A percentile compares a stretch with the other conserved stretches of the same genome.
These are phyloP conservation scores for Ophioninae sp. DNA, from an alignment of 2,888 invertebrate genomes.

Conservation along the genomic window DNA sequence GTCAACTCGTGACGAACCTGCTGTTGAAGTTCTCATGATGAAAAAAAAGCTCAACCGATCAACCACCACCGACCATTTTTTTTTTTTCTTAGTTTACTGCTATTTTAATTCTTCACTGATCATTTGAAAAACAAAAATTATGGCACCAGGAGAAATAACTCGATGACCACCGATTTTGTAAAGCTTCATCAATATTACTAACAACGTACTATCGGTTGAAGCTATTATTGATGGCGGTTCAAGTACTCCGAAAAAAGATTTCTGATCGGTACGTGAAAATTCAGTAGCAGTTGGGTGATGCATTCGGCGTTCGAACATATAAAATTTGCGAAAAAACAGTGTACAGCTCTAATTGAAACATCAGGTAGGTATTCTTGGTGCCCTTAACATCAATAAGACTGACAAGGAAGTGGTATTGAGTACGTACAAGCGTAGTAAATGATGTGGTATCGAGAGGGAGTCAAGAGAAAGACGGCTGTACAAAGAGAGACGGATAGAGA, in stretches of 20 bases:
- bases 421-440: conserved; percentile 12
- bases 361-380: conserved; percentile 23
- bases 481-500: conserved; percentile 35
- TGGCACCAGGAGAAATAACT: neutral
- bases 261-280: neutral
- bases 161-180: too few relatives aligned
- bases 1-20: conserved; percentile 67
- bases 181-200: too few relatives aligned
- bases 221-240: too few relatives aligned
- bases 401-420: conserved; percentile 16
- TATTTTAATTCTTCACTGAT: neutral
- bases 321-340: neutral
- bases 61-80: neutral
- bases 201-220: too few relatives aligned
- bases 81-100: neutral
- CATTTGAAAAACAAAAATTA: neutral
- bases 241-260: neutral
- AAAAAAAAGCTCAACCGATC: conserved; percentile 13
- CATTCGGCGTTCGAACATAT: neutral
- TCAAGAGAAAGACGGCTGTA: conserved; percentile 31
- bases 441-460: conserved; percentile 2
- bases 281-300: neutral
- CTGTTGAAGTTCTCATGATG: conserved; percentile 35
- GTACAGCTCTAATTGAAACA: conserved; percentile 38
- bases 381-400: conserved; percentile 22